Evolutionary conservation across 2,113 vertebrate genomes (phyloP), one percentile per base, ranked within the genome.

Genomic region (Ophiodon elongatus): DNA sequence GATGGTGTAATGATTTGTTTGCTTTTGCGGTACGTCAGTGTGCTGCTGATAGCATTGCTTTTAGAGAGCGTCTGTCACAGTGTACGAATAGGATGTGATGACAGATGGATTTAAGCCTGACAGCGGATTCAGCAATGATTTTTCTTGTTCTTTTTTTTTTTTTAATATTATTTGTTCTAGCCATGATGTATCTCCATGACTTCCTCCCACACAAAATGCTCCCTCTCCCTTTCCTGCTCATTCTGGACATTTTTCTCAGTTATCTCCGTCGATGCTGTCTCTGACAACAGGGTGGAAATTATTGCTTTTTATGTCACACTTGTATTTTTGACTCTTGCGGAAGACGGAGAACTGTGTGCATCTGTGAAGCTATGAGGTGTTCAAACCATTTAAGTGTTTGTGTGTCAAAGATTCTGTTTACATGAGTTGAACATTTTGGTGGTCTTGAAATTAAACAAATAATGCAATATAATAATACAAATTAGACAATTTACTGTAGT

Each of bases 91-190:
- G 37, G 76, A 82, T 83, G 71, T 29, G 17, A 47, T 64, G 71
- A 85, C 92, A 89, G 85, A 94, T 92, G 82, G 84, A 76, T 90
- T 80, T 80, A 85, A 88, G 74, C 72, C 70, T 71, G 71, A 88
- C 85, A 52, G 10, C 17, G 27, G 39, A 84, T 82, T 89, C 76
- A 64, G 59, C 33, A 62, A 56, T 19, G 31, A 68, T 80, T 85
- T 87, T 64, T 81, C 68, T 84, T 67, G n/a, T 52, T 83, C 64
- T 79, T 60, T 37, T 50, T 63, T 74, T 60, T 43, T 50, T 54
- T 57, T 14, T 29, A n/a, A n/a, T n/a, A n/a, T 54, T 29, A 31
- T 73, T 78, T 29, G 25, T 72, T 84, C 60, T 66, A 76, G 39
- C 84, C 47, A 79, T 86, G 73, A 67, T 86, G 84, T 84, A 83